These are phyloP conservation scores for Archegozetes longisetosus DNA, from an alignment of 1,140 invertebrate genomes.

Conservation along the genomic window DNA sequence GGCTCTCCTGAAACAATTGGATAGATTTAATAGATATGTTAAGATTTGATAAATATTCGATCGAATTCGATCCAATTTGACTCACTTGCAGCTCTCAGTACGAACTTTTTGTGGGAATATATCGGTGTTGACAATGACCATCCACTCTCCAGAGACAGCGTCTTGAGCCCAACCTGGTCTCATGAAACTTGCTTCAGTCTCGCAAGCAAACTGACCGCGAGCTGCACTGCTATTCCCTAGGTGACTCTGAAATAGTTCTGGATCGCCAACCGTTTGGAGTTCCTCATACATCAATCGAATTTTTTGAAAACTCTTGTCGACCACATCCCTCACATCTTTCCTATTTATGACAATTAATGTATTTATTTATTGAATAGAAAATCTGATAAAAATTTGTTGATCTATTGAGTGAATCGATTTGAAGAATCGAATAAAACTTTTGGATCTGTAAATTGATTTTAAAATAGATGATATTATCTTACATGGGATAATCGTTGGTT, in stretches of 20 bases:
- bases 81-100: conserved; percentile 32
- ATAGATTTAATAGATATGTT: not conserved
- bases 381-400: too few relatives aligned
- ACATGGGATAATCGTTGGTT: conserved; percentile 23
- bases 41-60: not conserved
- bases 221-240: conserved; percentile 19
- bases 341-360: conserved; percentile 5
- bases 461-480: conserved; percentile 14
- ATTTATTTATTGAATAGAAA: too few relatives aligned
- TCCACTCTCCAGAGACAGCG: conserved; percentile 29
- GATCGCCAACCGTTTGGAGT: conserved; percentile 23
- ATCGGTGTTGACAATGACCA: conserved; percentile 32
- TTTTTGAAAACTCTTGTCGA: conserved; percentile 20
- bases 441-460: not conserved
- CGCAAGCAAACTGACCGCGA: conserved; percentile 32
- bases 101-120: conserved; percentile 31
- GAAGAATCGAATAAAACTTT: not conserved
- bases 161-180: conserved; percentile 34
- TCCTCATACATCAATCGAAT: conserved; percentile 23
- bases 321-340: conserved; percentile 21
- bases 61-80: conserved; percentile 10
- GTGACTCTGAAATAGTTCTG: conserved; percentile 21
- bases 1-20: conserved; percentile 23
- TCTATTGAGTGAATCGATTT: not conserved
- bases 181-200: conserved; percentile 29